Conservation (phyloP, 2,113 vertebrate genomes). For the Castor canadensis region DNA sequence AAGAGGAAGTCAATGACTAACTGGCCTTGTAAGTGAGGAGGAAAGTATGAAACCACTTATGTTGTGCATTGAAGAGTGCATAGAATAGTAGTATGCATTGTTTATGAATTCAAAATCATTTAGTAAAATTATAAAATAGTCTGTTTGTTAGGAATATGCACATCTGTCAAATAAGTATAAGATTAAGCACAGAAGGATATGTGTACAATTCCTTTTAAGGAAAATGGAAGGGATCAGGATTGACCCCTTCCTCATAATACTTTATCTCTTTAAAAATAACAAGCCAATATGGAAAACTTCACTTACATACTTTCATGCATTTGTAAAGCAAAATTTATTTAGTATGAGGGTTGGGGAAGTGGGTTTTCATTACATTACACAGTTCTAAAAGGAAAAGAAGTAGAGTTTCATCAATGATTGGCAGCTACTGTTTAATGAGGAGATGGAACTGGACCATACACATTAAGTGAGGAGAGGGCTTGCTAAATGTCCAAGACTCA, state of each 20-base stretch:
- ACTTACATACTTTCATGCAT: slow-evolving; percentile 7
- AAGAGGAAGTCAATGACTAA: neutral
- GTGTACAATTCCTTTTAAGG: neutral
- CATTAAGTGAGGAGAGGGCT: neutral
- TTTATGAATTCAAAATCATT: neutral
- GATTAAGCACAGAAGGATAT: neutral
- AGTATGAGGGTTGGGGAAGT: neutral
- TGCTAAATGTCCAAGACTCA: neutral
- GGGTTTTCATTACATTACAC: neutral
- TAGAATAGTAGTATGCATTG: neutral
- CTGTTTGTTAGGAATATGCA: neutral
- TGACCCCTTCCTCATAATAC: neutral
- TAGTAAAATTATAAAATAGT: slow-evolving; percentile 18
- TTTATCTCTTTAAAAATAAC: slow-evolving; percentile 7
- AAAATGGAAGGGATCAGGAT: neutral
- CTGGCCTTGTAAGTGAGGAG: neutral
- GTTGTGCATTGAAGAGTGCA: neutral
- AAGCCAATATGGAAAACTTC: neutral
- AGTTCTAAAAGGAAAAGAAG: slow-evolving; percentile 24
- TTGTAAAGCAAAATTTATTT: neutral
- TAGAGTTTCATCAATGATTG: neutral
- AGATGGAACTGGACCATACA: neutral
- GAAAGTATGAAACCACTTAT: neutral
- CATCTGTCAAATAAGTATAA: neutral
- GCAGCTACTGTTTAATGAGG: neutral